Percentiles rank a stretch among this genome's conserved stretches.
phyloP scores from a whole-genome alignment of 1,140 invertebrate genomes.

The Adoxophyes honmai region DNA sequence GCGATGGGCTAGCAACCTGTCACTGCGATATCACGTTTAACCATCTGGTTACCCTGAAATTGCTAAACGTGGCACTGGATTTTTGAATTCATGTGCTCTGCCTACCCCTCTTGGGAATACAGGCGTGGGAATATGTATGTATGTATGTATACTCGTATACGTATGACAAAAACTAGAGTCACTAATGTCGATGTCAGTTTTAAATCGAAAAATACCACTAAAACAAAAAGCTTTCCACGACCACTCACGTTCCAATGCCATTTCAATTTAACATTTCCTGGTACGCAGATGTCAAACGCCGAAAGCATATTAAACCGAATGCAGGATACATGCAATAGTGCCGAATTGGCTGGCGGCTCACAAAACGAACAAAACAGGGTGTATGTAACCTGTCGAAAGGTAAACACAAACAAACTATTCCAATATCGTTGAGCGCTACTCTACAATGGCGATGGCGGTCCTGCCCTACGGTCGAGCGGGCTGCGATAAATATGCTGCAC shows the following conservation, averaged over 20 bases:
- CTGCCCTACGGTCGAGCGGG: conserved; percentile 24
- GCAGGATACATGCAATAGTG: conserved; percentile 14
- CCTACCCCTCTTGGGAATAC: not conserved
- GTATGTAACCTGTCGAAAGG: conserved; percentile 27
- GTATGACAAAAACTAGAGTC: not conserved
- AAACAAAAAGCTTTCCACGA: not conserved
- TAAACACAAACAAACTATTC: conserved; percentile 45
- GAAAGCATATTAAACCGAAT: conserved; percentile 15
- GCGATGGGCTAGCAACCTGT: no score
- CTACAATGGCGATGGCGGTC: conserved; percentile 26
- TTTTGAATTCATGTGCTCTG: no score
- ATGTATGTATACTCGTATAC: not conserved
- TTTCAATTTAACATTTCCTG: not conserved
- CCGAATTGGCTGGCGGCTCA: conserved; percentile 17
- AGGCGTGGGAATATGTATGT: no score
- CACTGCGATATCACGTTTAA: no score
- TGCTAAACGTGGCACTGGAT: no score
- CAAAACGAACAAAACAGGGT: conserved; percentile 26
- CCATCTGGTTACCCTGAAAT: no score
- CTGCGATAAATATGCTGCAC: conserved; percentile 29
- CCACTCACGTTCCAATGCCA: not conserved
- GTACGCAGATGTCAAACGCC: conserved; percentile 7
- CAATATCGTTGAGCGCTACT: conserved; percentile 38
- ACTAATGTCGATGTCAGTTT: not conserved
- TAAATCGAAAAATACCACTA: not conserved